Evolutionary conservation across 92 coral and sea anemone species (phyloP).

Genomic region (Epizoanthus rinbou): DNA sequence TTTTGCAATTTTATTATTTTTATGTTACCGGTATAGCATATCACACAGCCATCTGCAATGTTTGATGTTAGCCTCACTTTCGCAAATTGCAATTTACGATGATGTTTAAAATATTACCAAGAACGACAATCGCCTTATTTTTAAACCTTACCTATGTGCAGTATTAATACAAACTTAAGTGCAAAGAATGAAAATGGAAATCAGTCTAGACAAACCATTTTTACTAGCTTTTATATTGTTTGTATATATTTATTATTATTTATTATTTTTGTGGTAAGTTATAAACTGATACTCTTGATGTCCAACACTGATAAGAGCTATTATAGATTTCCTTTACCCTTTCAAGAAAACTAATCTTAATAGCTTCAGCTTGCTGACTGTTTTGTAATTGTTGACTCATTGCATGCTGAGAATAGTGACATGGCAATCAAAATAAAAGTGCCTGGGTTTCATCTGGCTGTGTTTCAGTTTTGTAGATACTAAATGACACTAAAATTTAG

Average conservation of each 20-base stretch:
- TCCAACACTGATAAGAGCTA: neutral
- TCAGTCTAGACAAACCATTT: conserved; percentile 33
- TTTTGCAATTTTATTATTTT: neutral
- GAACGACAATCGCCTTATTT: neutral
- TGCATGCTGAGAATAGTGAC: conserved; percentile 10
- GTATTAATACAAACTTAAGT: neutral
- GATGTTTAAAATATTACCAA: neutral
- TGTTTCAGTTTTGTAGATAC: neutral
- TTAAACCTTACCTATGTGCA: neutral
- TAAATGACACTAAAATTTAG: neutral
- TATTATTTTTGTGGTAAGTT: neutral
- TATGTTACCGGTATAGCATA: neutral
- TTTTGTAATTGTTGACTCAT: neutral
- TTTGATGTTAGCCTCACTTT: neutral
- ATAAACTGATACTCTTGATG: neutral
- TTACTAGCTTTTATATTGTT: neutral
- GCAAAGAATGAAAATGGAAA: conserved; percentile 14
- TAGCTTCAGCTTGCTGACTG: conserved; percentile 20
- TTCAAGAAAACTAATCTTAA: neutral
- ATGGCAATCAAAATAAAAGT: conserved; percentile 13
- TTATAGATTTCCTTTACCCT: neutral
- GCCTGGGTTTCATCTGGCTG: neutral
- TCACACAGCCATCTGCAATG: neutral
- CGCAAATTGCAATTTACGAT: neutral
- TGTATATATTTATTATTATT: neutral